Percentiles rank a stretch among this genome's conserved stretches.
Evolutionary conservation across 2,797 vertebrate genomes (phyloP).

Genomic region (Acridotheres tristis): DNA sequence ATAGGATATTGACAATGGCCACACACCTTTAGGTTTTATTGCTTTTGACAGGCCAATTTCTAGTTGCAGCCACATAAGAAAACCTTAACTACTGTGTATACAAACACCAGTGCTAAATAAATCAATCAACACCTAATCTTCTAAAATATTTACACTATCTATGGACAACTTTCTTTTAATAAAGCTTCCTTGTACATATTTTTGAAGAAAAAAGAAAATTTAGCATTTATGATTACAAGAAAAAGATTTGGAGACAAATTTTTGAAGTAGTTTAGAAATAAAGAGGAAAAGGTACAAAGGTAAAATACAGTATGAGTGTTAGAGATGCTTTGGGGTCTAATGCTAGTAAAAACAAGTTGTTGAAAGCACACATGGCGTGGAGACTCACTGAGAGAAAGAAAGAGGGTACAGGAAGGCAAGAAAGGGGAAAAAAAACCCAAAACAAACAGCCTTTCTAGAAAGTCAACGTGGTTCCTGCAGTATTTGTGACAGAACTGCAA

Average conservation of each 20-base stretch:
- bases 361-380: neutral
- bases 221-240: neutral
- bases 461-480: fast-evolving
- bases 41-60: neutral
- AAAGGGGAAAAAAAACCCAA: neutral
- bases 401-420: neutral
- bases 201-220: neutral
- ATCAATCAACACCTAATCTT: neutral
- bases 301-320: neutral
- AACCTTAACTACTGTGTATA: neutral
- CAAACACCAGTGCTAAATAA: neutral
- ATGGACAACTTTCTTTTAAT: neutral
- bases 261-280: neutral
- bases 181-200: neutral
- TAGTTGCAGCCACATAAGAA: neutral
- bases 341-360: neutral
- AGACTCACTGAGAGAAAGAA: neutral
- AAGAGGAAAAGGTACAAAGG: neutral
- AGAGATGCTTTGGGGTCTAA: neutral
- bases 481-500: neutral
- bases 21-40: neutral
- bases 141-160: neutral
- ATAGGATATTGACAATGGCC: neutral
- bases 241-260: neutral
- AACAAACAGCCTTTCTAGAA: neutral